A percentile compares a stretch with the other conserved stretches of the same genome.
These are phyloP conservation scores for Dicerorhinus sumatrensis DNA, from an alignment of 2,113 vertebrate species.

Conservation along the genomic window DNA sequence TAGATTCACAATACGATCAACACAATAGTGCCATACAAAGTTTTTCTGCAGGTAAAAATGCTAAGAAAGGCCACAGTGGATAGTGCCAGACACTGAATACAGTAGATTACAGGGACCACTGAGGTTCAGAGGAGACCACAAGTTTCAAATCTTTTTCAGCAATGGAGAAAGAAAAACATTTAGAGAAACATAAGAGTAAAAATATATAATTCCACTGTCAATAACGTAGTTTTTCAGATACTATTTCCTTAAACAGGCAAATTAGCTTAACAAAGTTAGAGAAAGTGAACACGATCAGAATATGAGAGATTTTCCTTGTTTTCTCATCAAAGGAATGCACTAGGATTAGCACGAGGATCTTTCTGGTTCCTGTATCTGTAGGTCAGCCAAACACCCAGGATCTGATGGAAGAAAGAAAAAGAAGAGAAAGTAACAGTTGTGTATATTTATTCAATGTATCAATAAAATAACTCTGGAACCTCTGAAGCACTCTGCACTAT, in stretches of 20 bases:
- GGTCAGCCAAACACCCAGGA: slow-evolving; percentile 97
- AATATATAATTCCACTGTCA: slow-evolving; percentile 64
- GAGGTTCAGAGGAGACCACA: slow-evolving; percentile 58
- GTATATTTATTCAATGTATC: neutral
- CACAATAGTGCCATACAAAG: slow-evolving; percentile 63
- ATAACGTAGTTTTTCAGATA: slow-evolving; percentile 50
- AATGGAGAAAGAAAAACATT: slow-evolving; percentile 69
- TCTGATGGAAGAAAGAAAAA: slow-evolving; percentile 85
- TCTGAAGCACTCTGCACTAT: neutral
- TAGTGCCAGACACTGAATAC: slow-evolving; percentile 65
- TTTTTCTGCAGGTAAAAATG: slow-evolving; percentile 74
- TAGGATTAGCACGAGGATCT: slow-evolving; percentile 95
- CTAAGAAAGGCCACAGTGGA: slow-evolving; percentile 78
- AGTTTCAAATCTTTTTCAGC: slow-evolving; percentile 66
- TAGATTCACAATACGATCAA: slow-evolving; percentile 41
- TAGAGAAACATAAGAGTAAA: slow-evolving; percentile 71
- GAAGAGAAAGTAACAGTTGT: slow-evolving; percentile 20
- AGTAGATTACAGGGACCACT: slow-evolving; percentile 67
- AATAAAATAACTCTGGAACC: neutral
- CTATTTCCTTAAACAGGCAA: slow-evolving; percentile 64
- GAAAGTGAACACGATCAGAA: slow-evolving; percentile 66
- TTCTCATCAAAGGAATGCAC: slow-evolving; percentile 94
- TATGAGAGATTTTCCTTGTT: slow-evolving; percentile 65
- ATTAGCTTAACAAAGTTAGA: slow-evolving; percentile 79
- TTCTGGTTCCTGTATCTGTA: slow-evolving; percentile 97